Percentiles rank a stretch among this genome's conserved stretches.
Evolutionary conservation across 2,888 invertebrate genomes (phyloP).

Genomic region (Ditylenchus weischeri): DNA sequence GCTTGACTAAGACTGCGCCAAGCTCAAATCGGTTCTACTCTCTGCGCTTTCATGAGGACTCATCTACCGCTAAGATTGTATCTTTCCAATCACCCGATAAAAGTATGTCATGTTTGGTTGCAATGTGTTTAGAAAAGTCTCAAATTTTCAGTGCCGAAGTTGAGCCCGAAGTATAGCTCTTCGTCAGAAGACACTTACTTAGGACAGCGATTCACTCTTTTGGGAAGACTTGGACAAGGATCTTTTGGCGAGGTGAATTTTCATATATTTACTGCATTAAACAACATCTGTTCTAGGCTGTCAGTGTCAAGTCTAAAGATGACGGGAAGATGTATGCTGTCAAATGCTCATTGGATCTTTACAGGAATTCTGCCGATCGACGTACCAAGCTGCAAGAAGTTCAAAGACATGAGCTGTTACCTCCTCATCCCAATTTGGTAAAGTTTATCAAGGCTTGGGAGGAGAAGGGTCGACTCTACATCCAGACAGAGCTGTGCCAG

Average conservation of each 20-base stretch:
- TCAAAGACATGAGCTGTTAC: slow-evolving; percentile 71
- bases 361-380: slow-evolving; percentile 40
- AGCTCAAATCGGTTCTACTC: slow-evolving; percentile 12
- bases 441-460: slow-evolving; percentile 73
- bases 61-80: slow-evolving; percentile 18
- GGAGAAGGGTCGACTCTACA: slow-evolving; percentile 69
- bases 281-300: slow-evolving; percentile 60
- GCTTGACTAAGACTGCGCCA: slow-evolving; percentile 21
- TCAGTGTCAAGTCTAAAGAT: slow-evolving; percentile 69
- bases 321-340: slow-evolving; percentile 72
- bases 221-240: slow-evolving; percentile 70
- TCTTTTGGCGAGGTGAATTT: slow-evolving; percentile 69
- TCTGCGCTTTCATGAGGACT: too few species aligned
- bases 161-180: too few species aligned
- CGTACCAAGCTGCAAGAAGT: slow-evolving; percentile 46
- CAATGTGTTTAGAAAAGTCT: background rate
- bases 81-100: slow-evolving; percentile 16
- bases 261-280: background rate
- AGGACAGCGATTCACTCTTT: slow-evolving; percentile 69
- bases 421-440: slow-evolving; percentile 70
- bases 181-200: slow-evolving; percentile 65
- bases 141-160: background rate
- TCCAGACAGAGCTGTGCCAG: slow-evolving; percentile 72
- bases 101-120: slow-evolving; percentile 10
- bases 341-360: slow-evolving; percentile 65